phyloP scores from a whole-genome alignment of 1,140 invertebrate genomes.

The Saxidomus purpurata region DNA sequence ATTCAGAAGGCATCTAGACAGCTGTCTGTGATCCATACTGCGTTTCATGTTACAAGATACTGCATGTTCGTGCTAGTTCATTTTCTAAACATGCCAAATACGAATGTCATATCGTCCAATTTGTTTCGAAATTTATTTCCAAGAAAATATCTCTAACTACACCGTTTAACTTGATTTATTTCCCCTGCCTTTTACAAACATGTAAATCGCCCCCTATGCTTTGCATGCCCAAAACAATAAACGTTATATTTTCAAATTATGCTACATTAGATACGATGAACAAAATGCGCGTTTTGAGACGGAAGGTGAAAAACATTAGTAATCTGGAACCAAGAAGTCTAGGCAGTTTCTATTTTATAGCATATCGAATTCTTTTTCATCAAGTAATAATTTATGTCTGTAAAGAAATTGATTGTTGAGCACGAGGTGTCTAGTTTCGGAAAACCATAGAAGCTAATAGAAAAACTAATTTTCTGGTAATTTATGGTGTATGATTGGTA shows the following conservation, averaged over 20 bases:
- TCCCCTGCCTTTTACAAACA: constrained; percentile 41
- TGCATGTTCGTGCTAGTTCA: not conserved
- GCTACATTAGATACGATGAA: constrained; percentile 21
- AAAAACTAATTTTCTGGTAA: constrained; percentile 67
- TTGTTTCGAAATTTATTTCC: constrained; percentile 32
- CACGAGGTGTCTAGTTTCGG: constrained; percentile 46
- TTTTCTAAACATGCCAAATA: constrained; percentile 21
- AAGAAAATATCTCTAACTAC: constrained; percentile 28
- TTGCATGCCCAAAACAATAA: constrained; percentile 64
- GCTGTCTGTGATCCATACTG: not conserved
- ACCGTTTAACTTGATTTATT: constrained; percentile 55
- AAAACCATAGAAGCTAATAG: constrained; percentile 59
- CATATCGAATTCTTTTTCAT: constrained; percentile 63
- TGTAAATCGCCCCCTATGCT: constrained; percentile 49
- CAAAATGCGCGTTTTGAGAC: constrained; percentile 33
- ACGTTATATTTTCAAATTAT: constrained; percentile 63
- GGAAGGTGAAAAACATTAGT: constrained; percentile 8
- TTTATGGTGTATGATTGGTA: constrained; percentile 64
- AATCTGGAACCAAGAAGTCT: constrained; percentile 56
- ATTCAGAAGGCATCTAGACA: constrained; percentile 19
- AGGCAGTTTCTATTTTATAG: constrained; percentile 49
- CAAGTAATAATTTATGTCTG: constrained; percentile 66
- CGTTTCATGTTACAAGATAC: constrained; percentile 12
- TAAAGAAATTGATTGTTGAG: constrained; percentile 59
- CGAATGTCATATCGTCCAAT: constrained; percentile 43